phyloP scores from a whole-genome alignment of 2,888 invertebrate genomes.

The Zygogramma bicolorata region DNA sequence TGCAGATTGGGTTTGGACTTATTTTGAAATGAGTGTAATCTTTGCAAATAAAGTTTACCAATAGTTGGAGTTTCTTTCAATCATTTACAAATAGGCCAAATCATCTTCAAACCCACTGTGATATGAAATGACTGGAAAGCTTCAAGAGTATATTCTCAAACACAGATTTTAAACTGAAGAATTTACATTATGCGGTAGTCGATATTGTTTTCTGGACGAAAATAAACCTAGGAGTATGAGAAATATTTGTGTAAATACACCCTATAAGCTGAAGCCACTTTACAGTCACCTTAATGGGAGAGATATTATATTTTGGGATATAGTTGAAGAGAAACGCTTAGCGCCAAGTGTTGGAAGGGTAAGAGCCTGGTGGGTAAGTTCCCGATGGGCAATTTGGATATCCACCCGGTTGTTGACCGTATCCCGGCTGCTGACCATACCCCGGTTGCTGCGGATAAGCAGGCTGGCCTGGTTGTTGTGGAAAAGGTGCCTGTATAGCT shows the following conservation, averaged over 20 bases:
- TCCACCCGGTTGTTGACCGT: constrained; percentile 38
- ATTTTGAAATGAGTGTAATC: too few species aligned
- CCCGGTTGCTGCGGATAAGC: constrained; percentile 37
- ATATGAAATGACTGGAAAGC: too few species aligned
- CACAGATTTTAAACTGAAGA: too few species aligned
- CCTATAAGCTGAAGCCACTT: neutral
- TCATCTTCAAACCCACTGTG: too few species aligned
- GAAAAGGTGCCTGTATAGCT: constrained; percentile 34
- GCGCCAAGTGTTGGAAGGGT: constrained; percentile 47
- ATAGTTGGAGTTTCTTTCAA: too few species aligned
- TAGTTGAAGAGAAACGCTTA: neutral
- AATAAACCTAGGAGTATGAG: neutral
- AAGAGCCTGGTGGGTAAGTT: constrained; percentile 56
- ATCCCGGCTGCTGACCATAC: constrained; percentile 37
- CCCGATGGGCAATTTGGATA: constrained; percentile 46
- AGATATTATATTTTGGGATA: neutral
- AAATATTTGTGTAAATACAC: neutral
- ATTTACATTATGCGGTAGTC: too few species aligned
- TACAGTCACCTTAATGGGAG: neutral
- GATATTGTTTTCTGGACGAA: too few species aligned
- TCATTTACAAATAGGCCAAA: too few species aligned
- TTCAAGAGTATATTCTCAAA: too few species aligned
- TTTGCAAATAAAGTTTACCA: too few species aligned
- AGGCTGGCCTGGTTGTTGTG: constrained; percentile 40
- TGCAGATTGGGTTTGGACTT: too few species aligned